Evolutionary conservation across 1,140 invertebrate genomes (phyloP), one percentile per base, ranked within the genome.

Genomic region (Trachymyrmex septentrionalis): DNA sequence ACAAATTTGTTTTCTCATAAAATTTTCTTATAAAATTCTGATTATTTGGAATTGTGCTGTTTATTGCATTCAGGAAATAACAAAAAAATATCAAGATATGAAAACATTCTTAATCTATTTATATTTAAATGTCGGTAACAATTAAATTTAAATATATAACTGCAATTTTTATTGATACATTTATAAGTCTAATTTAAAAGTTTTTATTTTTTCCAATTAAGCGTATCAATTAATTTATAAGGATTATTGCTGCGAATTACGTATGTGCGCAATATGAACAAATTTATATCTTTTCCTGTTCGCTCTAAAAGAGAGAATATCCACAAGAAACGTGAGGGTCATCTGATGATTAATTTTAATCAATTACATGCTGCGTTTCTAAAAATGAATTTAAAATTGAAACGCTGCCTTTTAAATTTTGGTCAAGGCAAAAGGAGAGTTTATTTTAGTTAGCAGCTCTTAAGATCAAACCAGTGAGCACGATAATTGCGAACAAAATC

Each of bases 391-490:
- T 61, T 38, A 0, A 81, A 14, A 19, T 71, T 4, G 9, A 24
- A 72, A 63, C 2, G 3, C 3, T 61, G 67, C 0, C 16, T 61
- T 67, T n/a, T 85, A 86, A 75, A 86, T 73, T 85, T 90, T 63
- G 80, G 87, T 88, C 85, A 90, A 91, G 88, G 89, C 72, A 48
- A 90, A 86, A 88, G 75, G 48, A 69, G 4, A 61, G 48, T 71
- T 89, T 24, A 34, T 85, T 9, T 21, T 72, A 64, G 87, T 89
- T 80, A 82, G 9, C 38, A 82, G 16, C 38, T 78, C 72, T 19
- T 21, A 27, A 0, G 30, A 75, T 63, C 64, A 27, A 4, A 14
- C 12, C 30, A 14, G 27, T 48, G 55, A 88, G 16, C 75, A n/a
- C 24, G 16, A 27, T 87, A 82, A 87, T 87, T 82, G 10, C 30